Base-by-base conservation (phyloP, 2,797 vertebrate genomes). In the Ciconia nigra region DNA sequence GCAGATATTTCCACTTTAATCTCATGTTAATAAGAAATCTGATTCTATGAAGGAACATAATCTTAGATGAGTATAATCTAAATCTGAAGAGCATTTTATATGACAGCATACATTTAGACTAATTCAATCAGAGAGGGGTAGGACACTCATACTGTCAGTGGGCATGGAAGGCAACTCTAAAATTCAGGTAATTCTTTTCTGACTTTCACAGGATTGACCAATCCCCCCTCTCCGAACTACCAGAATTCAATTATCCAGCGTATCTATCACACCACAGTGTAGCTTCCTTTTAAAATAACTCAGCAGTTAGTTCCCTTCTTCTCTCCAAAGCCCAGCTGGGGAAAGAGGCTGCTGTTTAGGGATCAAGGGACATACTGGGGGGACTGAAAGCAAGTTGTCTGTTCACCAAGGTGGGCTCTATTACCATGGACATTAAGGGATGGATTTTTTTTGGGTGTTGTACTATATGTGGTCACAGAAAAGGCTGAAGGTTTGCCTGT, bases 41-140 rank as follows among this genome's bases (percentile, higher is more conserved):
- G 51, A 47, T 55, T 73, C 35, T 59, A 87, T 84, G 58, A 90
- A 94, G 65, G 88, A 80, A 67, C 47, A 46, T 10, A 41, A 87
- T 44, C 44, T 46, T 72, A 57, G 71, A 25, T 41, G 41, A 87
- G 29, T 17, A 55, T 25, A 71, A 78, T 39, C 49, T 83, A 66
- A 58, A 72, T 41, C 31, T 79, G 74, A 79, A 49, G 42, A 83
- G 41, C 4, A 0, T 14, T 41, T 33, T 47, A 24, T 31, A 22
- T 21, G 69, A 46, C 54, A 80, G 42, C n/a, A 66, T 0, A 42
- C 72, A 58, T 67, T 65, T 14, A 73, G 61, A 57, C 42, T 41
- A 70, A 63, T 65, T 84, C 35, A 57, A 46, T 70, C 76, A 61
- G 82, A 67, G 41, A 61, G n/a, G 21, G 33, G 47, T 19, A 76